A percentile compares a stretch with the other conserved stretches of the same genome.
Evolutionary conservation across 2,888 invertebrate species (phyloP).

Genomic region (Encarsia formosa): DNA sequence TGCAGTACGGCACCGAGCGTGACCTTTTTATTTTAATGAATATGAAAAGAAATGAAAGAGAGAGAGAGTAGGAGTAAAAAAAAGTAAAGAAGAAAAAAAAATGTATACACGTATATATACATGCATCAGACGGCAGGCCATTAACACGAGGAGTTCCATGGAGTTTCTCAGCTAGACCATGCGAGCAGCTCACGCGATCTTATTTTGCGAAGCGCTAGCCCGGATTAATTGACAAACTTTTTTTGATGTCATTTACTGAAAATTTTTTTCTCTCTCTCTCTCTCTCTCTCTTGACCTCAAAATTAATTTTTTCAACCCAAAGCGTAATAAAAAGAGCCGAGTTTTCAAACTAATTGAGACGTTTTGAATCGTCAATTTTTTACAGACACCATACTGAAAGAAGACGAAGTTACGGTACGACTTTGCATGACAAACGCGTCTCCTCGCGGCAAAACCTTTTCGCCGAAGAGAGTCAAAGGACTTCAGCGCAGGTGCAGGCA

Average conservation of each 20-base stretch:
- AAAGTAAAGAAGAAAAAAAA: conserved; percentile 16
- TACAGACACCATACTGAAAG: too few species aligned
- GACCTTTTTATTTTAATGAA: conserved; percentile 25
- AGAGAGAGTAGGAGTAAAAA: conserved; percentile 1
- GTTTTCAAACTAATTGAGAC: too few species aligned
- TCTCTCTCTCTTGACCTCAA: too few species aligned
- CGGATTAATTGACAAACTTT: conserved; percentile 7
- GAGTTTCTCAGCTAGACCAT: conserved; percentile 18
- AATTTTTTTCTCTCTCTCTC: too few species aligned
- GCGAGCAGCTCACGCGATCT: conserved; percentile 6
- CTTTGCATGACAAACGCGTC: too few species aligned
- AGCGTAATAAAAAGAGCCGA: too few species aligned
- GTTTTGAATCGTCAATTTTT: too few species aligned
- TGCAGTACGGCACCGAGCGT: conserved; percentile 5
- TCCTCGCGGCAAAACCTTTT: too few species aligned
- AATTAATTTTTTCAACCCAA: too few species aligned
- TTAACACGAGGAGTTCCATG: conserved; percentile 19
- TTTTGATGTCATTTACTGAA: neutral
- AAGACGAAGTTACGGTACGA: too few species aligned
- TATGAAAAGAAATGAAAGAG: conserved; percentile 20
- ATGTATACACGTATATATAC: conserved; percentile 15
- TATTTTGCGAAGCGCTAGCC: conserved; percentile 4
- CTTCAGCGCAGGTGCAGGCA: too few species aligned
- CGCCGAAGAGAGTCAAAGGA: too few species aligned
- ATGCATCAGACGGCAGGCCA: conserved; percentile 18